Percentiles rank a stretch among this genome's conserved stretches.
Evolutionary conservation across 1,140 invertebrate genomes (phyloP).

Genomic region (Drosophila novamexicana): DNA sequence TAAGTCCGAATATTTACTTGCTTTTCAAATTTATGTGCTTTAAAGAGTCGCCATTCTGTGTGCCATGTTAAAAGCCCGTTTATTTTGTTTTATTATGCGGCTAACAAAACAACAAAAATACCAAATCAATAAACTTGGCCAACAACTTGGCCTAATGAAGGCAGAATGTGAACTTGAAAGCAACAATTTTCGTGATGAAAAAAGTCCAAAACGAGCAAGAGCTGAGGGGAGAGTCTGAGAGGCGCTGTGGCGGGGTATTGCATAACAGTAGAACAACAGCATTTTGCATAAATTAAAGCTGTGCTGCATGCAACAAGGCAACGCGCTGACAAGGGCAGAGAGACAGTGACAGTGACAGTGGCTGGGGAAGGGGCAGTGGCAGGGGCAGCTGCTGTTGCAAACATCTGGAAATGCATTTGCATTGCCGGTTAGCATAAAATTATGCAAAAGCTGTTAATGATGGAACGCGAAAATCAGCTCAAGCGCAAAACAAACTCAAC

Average conservation of each 20-base stretch:
- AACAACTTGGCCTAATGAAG: slow-evolving; percentile 54
- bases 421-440: slow-evolving; percentile 65
- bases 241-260: slow-evolving; percentile 3
- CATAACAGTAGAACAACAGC: slow-evolving; percentile 70
- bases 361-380: slow-evolving; percentile 6
- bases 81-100: slow-evolving; percentile 20
- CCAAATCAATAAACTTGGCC: slow-evolving; percentile 46
- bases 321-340: slow-evolving; percentile 64
- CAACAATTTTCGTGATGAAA: slow-evolving; percentile 21
- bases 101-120: slow-evolving; percentile 23
- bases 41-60: neutral
- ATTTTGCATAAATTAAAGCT: slow-evolving; percentile 80
- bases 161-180: slow-evolving; percentile 43
- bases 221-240: neutral
- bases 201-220: slow-evolving; percentile 7
- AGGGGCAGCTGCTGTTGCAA: slow-evolving; percentile 5
- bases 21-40: slow-evolving; percentile 37
- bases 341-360: slow-evolving; percentile 27
- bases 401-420: slow-evolving; percentile 9
- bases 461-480: slow-evolving; percentile 51
- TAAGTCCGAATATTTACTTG: slow-evolving; percentile 11
- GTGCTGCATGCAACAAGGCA: slow-evolving; percentile 70
- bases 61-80: slow-evolving; percentile 33
- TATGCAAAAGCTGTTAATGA: slow-evolving; percentile 79
- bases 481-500: slow-evolving; percentile 29